These are phyloP conservation scores for Micrastur ruficollis DNA, from an alignment of 2,797 vertebrate genomes.

Conservation along the genomic window DNA sequence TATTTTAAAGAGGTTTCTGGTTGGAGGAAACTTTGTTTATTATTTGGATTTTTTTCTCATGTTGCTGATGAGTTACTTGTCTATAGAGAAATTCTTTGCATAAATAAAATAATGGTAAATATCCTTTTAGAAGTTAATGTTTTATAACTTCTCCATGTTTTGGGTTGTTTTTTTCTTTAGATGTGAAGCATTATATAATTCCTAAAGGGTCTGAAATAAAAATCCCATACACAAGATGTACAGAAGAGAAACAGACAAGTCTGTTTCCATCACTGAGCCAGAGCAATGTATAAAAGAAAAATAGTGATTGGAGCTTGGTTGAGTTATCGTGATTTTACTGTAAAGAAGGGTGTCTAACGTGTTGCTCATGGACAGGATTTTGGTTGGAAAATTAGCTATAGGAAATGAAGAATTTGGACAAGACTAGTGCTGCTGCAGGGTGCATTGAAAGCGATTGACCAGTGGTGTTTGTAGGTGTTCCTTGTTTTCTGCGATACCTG, in stretches of 20 bases:
- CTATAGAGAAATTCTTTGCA: neutral
- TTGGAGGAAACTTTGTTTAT: neutral
- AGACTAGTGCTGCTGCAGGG: neutral
- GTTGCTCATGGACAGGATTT: neutral
- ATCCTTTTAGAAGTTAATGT: neutral
- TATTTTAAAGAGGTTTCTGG: neutral
- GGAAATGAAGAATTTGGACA: neutral
- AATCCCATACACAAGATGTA: neutral
- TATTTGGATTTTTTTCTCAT: neutral
- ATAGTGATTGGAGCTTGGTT: neutral
- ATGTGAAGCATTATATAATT: neutral
- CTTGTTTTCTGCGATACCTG: accelerated
- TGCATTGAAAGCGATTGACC: neutral
- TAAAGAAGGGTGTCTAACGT: neutral
- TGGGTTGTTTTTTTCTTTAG: neutral
- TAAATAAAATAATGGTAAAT: neutral
- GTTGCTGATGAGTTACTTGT: neutral
- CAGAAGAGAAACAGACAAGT: neutral
- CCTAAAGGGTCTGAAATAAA: neutral
- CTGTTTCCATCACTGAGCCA: neutral
- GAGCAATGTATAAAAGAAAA: neutral
- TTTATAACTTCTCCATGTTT: neutral
- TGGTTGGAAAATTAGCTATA: neutral
- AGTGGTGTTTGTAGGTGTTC: neutral
- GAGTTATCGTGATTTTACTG: neutral